phyloP scores from a whole-genome alignment of 2,888 invertebrate genomes.

The Meiosimyza platycephala region DNA sequence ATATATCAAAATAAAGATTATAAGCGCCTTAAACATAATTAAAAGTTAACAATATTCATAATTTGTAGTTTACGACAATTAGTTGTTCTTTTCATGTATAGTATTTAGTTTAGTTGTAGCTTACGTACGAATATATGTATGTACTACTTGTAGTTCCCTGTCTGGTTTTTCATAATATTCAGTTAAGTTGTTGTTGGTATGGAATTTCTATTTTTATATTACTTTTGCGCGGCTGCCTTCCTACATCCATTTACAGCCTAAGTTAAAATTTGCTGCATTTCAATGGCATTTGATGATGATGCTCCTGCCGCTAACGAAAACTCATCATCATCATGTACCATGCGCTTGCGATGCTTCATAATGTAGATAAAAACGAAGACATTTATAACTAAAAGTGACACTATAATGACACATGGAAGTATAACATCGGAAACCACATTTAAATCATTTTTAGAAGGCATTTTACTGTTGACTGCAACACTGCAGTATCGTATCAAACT shows the following conservation, averaged over 20 bases:
- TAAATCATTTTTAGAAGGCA: constrained; percentile 31
- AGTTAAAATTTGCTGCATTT: constrained; percentile 49
- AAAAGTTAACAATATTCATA: too few relatives aligned
- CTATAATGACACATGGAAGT: constrained; percentile 51
- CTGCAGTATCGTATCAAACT: too few relatives aligned
- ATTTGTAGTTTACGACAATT: too few relatives aligned
- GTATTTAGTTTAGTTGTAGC: neutral
- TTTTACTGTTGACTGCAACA: neutral
- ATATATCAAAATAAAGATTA: constrained; percentile 6
- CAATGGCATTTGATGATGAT: constrained; percentile 49
- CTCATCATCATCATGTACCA: constrained; percentile 40
- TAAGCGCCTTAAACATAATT: neutral
- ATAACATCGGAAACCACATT: constrained; percentile 54
- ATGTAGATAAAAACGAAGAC: constrained; percentile 54
- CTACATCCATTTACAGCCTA: too few relatives aligned
- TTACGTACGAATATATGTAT: constrained; percentile 1
- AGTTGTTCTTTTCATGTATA: too few relatives aligned
- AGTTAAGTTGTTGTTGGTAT: too few relatives aligned
- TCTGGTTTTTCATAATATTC: neutral
- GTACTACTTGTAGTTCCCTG: constrained; percentile 19
- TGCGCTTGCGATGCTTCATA: constrained; percentile 50
- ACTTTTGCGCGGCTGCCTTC: too few relatives aligned
- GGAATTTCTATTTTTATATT: too few relatives aligned
- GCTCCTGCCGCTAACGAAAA: constrained; percentile 33
- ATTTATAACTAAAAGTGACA: constrained; percentile 51